Evolutionary conservation across 2,113 vertebrate genomes (phyloP).

Genomic region (Bos taurus): ARS-UCD2.0 NC_037337.1:101593501-101594000

Average conservation of each 20-base stretch:
- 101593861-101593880: accelerated
- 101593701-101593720: neutral
- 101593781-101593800: too few species aligned
- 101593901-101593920: neutral
- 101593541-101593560: neutral
- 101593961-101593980: neutral
- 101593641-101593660: neutral
- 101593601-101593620: neutral
- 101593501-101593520: neutral
- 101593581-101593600: neutral
- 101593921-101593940: neutral
- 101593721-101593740: accelerated
- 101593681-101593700: neutral
- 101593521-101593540: neutral
- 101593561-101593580: neutral
- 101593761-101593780: too few species aligned
- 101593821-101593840: neutral
- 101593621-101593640: neutral
- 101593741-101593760: neutral
- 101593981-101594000: neutral
- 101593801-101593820: accelerated
- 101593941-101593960: neutral
- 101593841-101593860: accelerated
- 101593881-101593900: neutral
- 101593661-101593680: neutral